Evolutionary conservation across 2,113 vertebrate genomes (phyloP).

Genomic region (Psittacula cyanocephala): DNA sequence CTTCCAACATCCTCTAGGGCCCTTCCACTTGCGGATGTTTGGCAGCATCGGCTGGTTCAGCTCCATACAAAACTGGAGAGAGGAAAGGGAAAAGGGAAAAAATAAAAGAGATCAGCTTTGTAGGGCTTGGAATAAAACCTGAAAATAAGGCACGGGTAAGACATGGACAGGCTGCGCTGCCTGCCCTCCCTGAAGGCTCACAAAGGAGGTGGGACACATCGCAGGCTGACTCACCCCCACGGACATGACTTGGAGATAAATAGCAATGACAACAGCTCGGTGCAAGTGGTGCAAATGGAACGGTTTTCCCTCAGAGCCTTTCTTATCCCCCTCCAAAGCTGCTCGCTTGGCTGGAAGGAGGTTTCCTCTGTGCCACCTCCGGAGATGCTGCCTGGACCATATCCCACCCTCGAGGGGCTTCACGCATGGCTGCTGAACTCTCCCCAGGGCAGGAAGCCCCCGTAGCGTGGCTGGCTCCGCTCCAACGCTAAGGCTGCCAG

Average conservation of each 20-base stretch:
- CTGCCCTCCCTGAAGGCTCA: background rate
- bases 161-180: background rate
- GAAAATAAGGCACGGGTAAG: background rate
- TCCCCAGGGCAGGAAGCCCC: background rate
- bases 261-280: background rate
- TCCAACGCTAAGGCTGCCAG: rapidly evolving
- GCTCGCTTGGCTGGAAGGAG: background rate
- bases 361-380: background rate
- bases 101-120: background rate
- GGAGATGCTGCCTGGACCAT: background rate
- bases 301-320: background rate
- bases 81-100: background rate
- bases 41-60: conserved; percentile 88
- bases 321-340: background rate
- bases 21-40: conserved; percentile 89
- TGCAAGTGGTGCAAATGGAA: background rate
- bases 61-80: conserved; percentile 88
- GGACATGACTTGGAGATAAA: background rate
- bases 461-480: rapidly evolving
- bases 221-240: background rate
- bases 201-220: background rate
- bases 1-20: conserved; percentile 88
- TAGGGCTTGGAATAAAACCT: background rate
- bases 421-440: rapidly evolving
- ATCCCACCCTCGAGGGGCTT: background rate